Conservation (phyloP, 2,113 vertebrate genomes). For the Peromyscus polionotus region DNA sequence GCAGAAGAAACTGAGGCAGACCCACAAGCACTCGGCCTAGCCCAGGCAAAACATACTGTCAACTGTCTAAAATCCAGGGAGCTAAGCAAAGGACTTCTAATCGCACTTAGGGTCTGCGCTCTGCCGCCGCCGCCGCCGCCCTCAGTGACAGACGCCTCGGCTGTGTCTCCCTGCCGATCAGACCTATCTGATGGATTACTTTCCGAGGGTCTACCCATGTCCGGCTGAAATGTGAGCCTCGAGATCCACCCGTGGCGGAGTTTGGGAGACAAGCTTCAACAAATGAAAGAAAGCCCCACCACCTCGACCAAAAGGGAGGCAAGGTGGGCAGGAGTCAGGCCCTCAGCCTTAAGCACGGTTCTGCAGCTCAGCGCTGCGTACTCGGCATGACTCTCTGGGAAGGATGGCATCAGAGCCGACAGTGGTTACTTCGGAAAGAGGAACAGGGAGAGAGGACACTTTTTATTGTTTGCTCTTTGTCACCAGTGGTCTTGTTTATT, state of each 20-base stretch:
- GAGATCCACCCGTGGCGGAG: background rate
- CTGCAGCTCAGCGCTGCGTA: background rate
- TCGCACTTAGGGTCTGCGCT: background rate
- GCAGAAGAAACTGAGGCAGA: background rate
- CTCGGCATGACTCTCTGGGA: background rate
- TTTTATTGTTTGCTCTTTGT: background rate
- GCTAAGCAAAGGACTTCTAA: conserved; percentile 29
- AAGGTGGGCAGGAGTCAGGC: background rate
- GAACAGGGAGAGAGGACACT: background rate
- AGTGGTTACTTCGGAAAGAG: background rate
- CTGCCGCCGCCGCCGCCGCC: background rate
- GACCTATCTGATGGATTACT: background rate
- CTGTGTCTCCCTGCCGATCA: background rate
- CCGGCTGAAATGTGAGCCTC: background rate
- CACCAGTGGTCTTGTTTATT: background rate
- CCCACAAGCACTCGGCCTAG: background rate
- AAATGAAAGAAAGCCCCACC: background rate
- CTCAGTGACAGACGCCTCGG: background rate
- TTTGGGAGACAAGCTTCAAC: background rate
- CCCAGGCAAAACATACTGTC: background rate
- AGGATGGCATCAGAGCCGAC: conserved; percentile 6
- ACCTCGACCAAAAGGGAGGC: background rate
- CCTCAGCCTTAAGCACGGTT: background rate
- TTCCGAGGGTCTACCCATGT: background rate
- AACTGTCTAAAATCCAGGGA: background rate